Evolutionary conservation across 2,113 vertebrate species (phyloP), one percentile per base, ranked within the genome.

Genomic region (Lepus europaeus): DNA sequence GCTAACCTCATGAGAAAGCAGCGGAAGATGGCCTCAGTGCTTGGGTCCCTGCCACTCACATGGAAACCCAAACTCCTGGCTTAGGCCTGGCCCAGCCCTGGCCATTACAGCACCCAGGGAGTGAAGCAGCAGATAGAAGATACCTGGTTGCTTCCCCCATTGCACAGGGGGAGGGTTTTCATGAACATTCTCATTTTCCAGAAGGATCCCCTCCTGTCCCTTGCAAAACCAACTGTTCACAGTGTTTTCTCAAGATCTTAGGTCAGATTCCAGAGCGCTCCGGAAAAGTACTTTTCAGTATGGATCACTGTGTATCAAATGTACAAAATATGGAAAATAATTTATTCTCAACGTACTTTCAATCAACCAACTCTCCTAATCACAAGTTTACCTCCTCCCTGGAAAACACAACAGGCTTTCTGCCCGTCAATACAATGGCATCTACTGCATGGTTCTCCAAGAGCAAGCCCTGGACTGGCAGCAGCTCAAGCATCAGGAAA

Each of bases 331-430:
- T 33, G 11, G 19, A 51, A 66, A 53, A 2, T 69, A 64, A 61
- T 88, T 90, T n/a, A 45, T 45, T 53, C 10, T 84, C 51, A 78
- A 17, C 13, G 51, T 90, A 59, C 81, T 80, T 84, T 88, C 72
- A 90, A 31, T 66, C 78, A 87, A 83, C 36, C 59, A 69, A 20
- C 22, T 84, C 33, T 73, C 36, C 12, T 92, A 31, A 33, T 78
- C 31, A 90, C 53, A 25, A 78, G 66, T 77, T 31, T 72, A 64
- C 33, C 59, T 79, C 90, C 45, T 93, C 13, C 36, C 20, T 84
- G 20, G 83, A 69, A 92, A 95, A 59, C 3, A 27, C 81, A 29
- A 51, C n/a, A 59, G 36, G 36, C 2, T 87, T 29, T 20, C 12
- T 74, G 90, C 80, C 45, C 59, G 25, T 69, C 10, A 74, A 3